A percentile compares a stretch with the other conserved stretches of the same genome.
Evolutionary conservation across 2,113 vertebrate genomes (phyloP).

Genomic region (Triplophysa tibetana): DNA sequence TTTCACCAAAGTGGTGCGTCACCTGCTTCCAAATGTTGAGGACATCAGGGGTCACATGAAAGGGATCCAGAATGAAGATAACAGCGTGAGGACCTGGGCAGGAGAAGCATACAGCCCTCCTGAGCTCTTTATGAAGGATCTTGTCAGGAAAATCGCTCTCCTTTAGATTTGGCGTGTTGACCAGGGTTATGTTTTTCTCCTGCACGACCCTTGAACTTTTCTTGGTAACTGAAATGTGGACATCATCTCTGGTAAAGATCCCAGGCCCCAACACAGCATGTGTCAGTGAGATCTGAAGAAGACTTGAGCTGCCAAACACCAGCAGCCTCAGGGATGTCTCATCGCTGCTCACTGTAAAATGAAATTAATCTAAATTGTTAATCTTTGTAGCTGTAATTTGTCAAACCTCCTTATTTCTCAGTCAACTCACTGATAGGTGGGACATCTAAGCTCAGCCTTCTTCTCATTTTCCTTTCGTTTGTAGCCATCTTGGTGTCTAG

Average conservation of each 20-base stretch:
- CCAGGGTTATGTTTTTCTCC: slow-evolving; percentile 6
- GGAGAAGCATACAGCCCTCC: slow-evolving; percentile 51
- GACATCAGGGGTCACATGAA: not conserved
- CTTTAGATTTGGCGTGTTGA: slow-evolving; percentile 37
- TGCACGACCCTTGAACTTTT: slow-evolving; percentile 8
- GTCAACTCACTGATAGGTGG: slow-evolving; percentile 20
- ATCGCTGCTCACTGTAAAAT: slow-evolving; percentile 38
- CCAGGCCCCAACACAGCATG: slow-evolving; percentile 18
- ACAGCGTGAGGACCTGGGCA: slow-evolving; percentile 48
- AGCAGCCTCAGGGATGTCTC: slow-evolving; percentile 31
- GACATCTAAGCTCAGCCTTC: not conserved
- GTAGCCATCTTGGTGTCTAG: slow-evolving; percentile 1
- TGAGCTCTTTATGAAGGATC: slow-evolving; percentile 35
- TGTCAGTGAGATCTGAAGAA: slow-evolving; percentile 22
- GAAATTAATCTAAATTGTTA: not conserved
- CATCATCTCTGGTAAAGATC: not conserved
- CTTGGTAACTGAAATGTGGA: slow-evolving; percentile 17
- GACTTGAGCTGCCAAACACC: slow-evolving; percentile 35
- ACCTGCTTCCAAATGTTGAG: slow-evolving; percentile 25
- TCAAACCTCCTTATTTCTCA: not conserved
- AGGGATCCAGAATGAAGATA: slow-evolving; percentile 19
- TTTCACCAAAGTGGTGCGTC: slow-evolving; percentile 41
- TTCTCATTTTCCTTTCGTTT: not conserved
- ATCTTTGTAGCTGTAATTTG: not conserved
- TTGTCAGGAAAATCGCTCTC: not conserved